Evolutionary conservation across 1,140 invertebrate species (phyloP).

Genomic region (Lasioglossum baleicum): DNA sequence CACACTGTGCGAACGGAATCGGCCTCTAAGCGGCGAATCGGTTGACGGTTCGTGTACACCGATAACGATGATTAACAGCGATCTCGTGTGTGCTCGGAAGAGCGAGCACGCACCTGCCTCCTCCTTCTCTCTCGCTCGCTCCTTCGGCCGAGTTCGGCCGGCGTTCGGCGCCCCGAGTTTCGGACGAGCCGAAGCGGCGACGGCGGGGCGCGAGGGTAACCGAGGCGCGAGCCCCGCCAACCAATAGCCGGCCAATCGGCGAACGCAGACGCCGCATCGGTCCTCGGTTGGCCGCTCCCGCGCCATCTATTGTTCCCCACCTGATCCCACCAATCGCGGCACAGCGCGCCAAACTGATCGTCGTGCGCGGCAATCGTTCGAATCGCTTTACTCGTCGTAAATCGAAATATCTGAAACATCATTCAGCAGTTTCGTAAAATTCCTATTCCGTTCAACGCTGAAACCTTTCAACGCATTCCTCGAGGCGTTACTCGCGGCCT

Average conservation of each 20-base stretch:
- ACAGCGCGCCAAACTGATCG: constrained; percentile 28
- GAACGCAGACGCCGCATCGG: background rate
- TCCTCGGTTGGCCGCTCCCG: background rate
- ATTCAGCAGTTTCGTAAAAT: too few species aligned
- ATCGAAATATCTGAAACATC: too few species aligned
- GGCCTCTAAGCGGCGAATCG: constrained; percentile 16
- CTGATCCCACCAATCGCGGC: constrained; percentile 23
- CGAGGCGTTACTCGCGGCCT: too few species aligned
- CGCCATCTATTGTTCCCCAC: constrained; percentile 3
- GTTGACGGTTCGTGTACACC: constrained; percentile 24
- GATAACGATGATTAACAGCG: constrained; percentile 35
- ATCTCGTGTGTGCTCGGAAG: constrained; percentile 15
- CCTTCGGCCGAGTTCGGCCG: background rate
- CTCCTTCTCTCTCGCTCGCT: constrained; percentile 23
- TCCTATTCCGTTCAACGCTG: too few species aligned
- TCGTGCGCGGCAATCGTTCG: background rate
- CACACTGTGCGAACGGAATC: constrained; percentile 14
- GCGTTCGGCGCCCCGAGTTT: background rate
- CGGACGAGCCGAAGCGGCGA: background rate
- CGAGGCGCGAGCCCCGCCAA: background rate
- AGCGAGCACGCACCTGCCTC: constrained; percentile 25
- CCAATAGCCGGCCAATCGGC: constrained; percentile 15
- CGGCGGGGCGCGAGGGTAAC: constrained; percentile 12
- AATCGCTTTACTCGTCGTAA: background rate
- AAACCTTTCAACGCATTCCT: too few species aligned